A percentile compares a stretch with the other conserved stretches of the same genome.
Conservation (phyloP, 2,797 vertebrate genomes). For the Tachyglossus aculeatus region DNA sequence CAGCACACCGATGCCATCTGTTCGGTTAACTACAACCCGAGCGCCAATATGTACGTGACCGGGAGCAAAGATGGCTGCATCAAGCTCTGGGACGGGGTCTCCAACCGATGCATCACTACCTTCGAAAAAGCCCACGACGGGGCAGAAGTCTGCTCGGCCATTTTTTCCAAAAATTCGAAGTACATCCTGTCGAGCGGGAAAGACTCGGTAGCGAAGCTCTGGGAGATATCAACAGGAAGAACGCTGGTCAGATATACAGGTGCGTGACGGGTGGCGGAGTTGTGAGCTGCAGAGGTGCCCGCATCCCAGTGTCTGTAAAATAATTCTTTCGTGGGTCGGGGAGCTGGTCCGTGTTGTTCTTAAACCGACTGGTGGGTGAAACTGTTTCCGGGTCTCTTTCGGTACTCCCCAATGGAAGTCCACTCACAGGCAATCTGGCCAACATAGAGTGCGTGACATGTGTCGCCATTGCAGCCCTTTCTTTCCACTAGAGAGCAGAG, state of each 20-base stretch:
- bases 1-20: slow-evolving; percentile 97
- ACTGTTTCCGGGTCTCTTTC: no score
- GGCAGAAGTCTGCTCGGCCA: slow-evolving; percentile 94
- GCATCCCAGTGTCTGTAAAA: no score
- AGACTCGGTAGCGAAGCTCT: slow-evolving; percentile 96
- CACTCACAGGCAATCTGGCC: no score
- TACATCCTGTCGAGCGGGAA: slow-evolving; percentile 97
- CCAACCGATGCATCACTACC: slow-evolving; percentile 93
- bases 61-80: slow-evolving; percentile 98
- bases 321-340: no score
- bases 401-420: no score
- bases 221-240: slow-evolving; percentile 97
- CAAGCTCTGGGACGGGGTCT: slow-evolving; percentile 97
- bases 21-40: slow-evolving; percentile 90
- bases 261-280: slow-evolving; percentile 66
- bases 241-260: slow-evolving; percentile 97
- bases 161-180: slow-evolving; percentile 98
- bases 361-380: no score
- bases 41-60: slow-evolving; percentile 93
- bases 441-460: no score
- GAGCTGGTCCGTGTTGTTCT: no score
- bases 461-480: no score
- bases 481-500: no score
- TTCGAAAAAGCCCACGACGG: slow-evolving; percentile 96
- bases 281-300: no score